Base-by-base conservation (phyloP, 2,888 invertebrate species). In the Drosophila affinis region DNA sequence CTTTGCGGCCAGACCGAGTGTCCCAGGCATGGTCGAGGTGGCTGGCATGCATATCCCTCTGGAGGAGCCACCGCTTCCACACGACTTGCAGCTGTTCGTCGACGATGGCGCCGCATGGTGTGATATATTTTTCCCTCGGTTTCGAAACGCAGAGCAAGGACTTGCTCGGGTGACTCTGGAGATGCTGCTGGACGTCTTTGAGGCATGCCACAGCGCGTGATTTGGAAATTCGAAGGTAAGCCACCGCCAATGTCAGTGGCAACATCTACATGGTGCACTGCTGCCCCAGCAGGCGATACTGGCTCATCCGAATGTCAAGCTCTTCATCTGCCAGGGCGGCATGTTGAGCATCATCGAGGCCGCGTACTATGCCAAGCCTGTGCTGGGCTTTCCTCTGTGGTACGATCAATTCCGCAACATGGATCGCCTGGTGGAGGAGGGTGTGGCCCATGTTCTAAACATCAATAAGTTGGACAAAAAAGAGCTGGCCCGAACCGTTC, bases 361-460 rank as follows among this genome's bases (percentile, higher is more conserved):
- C 0, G 81, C 92, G 3, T 90, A 92, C 62, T 90, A 92, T 76
- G 93, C 91, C 2, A 92, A 92, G 27, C 93, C 93, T 0, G 80
- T 93, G 2, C 74, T 93, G 24, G 93, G 93, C 0, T 88, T 94
- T 57, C 93, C 94, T 0, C 74, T 93, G 3, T 92, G 92, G 59
- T 93, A 88, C 5, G 93, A 94, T 81, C 93, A 94, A 82, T 90
- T 91, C 47, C 77, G 91, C 2, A 94, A 94, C 72, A 91, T 93
- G 72, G 90, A 86, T 1, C 88, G 89, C 6, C 90, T 93, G 90
- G 3, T 55, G 7, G 53, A 32, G 5, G 60, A 64, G n/a, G 81
- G 69, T 7, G 59, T 77, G 92, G 91, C 5, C 32, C 91, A 29
- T 71, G 3, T 73, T 5, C 58, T 93, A 17, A 88, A 91, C 21